phyloP scores from a whole-genome alignment of 1,140 invertebrate species.

The Pollicipes pollicipes region DNA sequence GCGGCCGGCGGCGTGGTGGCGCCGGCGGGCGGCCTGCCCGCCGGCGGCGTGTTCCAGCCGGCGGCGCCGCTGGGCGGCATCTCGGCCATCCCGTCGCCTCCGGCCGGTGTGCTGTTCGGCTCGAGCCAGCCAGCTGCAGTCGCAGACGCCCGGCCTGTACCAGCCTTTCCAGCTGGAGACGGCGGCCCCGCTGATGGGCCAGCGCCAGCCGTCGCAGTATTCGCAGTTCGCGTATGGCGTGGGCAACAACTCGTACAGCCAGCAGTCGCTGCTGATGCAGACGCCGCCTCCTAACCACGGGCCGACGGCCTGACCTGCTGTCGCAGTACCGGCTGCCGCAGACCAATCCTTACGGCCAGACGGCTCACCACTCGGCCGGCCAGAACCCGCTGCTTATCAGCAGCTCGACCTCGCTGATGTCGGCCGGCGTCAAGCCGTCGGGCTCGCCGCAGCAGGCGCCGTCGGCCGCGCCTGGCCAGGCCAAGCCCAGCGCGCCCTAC shows the following conservation, averaged over 20 bases:
- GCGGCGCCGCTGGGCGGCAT: conserved; percentile 55
- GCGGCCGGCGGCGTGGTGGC: conserved; percentile 22
- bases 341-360: conserved; percentile 46
- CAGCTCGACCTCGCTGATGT: conserved; percentile 71
- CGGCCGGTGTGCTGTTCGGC: conserved; percentile 36
- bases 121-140: conserved; percentile 52
- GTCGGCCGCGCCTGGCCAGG: conserved; percentile 31
- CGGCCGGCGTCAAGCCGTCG: conserved; percentile 32
- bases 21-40: conserved; percentile 17
- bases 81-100: conserved; percentile 62
- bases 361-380: conserved; percentile 51
- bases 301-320: conserved; percentile 58
- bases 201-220: conserved; percentile 40
- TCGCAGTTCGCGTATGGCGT: conserved; percentile 40
- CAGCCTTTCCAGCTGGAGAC: conserved; percentile 44
- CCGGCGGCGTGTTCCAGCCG: conserved; percentile 22
- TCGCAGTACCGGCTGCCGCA: conserved; percentile 48
- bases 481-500: conserved; percentile 19
- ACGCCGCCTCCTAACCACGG: conserved; percentile 39
- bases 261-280: conserved; percentile 45
- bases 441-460: conserved; percentile 33
- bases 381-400: conserved; percentile 76
- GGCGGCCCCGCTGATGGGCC: conserved; percentile 22
- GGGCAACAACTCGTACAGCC: conserved; percentile 37
- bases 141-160: conserved; percentile 56